Evolutionary conservation across 2,113 vertebrate genomes (phyloP), one percentile per base, ranked within the genome.

Genomic region (Natator depressus): DNA sequence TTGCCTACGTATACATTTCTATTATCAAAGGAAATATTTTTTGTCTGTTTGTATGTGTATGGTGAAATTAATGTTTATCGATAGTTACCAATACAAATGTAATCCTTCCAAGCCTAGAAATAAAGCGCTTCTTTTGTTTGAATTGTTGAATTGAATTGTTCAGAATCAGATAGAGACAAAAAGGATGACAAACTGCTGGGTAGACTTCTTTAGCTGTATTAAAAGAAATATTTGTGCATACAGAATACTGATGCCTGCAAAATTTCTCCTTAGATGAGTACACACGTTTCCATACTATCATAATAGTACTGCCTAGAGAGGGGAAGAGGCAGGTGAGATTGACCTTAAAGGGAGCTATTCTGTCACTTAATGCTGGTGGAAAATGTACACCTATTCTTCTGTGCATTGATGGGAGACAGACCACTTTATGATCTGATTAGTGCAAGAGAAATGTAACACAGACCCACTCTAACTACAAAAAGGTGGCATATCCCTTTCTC

Each of bases 361-460:
- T 10, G 47, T 75, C 80, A 31, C 19, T n/a, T 72, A 69, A 72
- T 72, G 16, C 7, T 38, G 19, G 4, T 72, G 19, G 65, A 38
- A 38, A 72, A 8, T 2, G 2, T 25, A 5, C n/a, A 51, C 3
- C 10, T 3, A 2, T 0, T 16, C 29, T 84, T 69, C 10, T 35
- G 35, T 35, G 62, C 5, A 1, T 2, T 3, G 24, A 25, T 57
- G 31, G 2, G 12, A 80, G 80, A 55, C 49, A 27, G 17, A 29
- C 38, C 55, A 54, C 24, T 42, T 59, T 49, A 72, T 46, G 31
- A 76, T 50, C 9, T 54, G 81, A 49, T 35, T 12, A 46, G 54
- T 57, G 42, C 38, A 59, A 27, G 54, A 29, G 42, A 82, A 42
- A 72, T 20, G n/a, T 17, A 59, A 59, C 14, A 38, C 42, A 47